Percentiles rank a stretch among this genome's conserved stretches.
Conservation (phyloP, 2,888 invertebrate species). For the Clostera curtula region DNA sequence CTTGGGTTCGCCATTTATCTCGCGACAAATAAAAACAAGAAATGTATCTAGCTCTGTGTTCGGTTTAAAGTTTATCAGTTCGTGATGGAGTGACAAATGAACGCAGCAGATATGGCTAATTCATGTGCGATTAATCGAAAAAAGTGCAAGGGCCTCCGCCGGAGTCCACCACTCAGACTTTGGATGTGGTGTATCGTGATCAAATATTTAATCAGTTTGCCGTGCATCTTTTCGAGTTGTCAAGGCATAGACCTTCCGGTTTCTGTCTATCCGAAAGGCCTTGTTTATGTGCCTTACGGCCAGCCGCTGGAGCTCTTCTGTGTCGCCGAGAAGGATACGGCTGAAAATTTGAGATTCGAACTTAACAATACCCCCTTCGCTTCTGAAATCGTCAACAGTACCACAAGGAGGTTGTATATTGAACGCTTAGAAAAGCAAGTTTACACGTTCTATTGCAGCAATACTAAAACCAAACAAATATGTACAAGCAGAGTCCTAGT, state of each 20-base stretch:
- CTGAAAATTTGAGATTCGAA: constrained; percentile 61
- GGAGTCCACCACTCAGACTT: constrained; percentile 40
- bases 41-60: constrained; percentile 47
- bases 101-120: constrained; percentile 48
- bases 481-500: constrained; percentile 48
- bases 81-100: constrained; percentile 53
- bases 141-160: constrained; percentile 44
- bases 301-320: constrained; percentile 78
- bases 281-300: constrained; percentile 75
- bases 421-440: constrained; percentile 69
- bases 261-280: constrained; percentile 70
- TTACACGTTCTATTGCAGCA: constrained; percentile 72
- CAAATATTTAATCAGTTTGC: constrained; percentile 48
- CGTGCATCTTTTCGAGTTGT: constrained; percentile 49
- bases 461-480: constrained; percentile 36
- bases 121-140: constrained; percentile 35
- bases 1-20: constrained; percentile 63
- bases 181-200: constrained; percentile 56
- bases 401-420: constrained; percentile 76
- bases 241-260: constrained; percentile 41
- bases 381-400: constrained; percentile 75
- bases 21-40: constrained; percentile 44
- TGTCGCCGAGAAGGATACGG: constrained; percentile 61
- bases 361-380: constrained; percentile 23
- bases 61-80: constrained; percentile 38